Base-by-base conservation (phyloP, 2,113 vertebrate species). In the Toxotes jaculatrix region DNA sequence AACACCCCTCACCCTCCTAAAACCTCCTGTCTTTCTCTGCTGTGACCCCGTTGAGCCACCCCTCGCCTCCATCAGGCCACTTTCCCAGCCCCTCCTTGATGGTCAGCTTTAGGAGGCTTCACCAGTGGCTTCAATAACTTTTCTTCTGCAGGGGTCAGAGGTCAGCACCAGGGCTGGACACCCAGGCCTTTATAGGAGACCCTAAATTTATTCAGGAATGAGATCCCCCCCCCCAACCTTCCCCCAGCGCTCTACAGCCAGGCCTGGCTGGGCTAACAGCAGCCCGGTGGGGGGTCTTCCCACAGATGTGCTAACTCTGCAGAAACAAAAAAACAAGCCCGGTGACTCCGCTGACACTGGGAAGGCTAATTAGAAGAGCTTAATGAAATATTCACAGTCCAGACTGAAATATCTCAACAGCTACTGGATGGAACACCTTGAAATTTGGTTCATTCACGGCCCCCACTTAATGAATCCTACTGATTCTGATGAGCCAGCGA, bases 51-150 rank as follows among this genome's bases (percentile, higher is more conserved):
- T 83, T 75, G 56, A 86, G 78, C 80, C 77, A 42, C 80, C 81
- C 72, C 68, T 61, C 40, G 60, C 82, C 85, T 89, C 77, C 71
- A 86, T 90, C 93, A 91, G 92, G 92, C 86, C 91, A 92, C 94
- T 95, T 95, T 94, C 93, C 93, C 95, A 95, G 95, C 86, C 82
- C 34, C 77, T 69, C 53, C 69, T 85, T 55, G 53, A 79, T 84
- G 90, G 86, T 90, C 89, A 87, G 86, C 83, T 85, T 88, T 78
- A 78, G 73, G 82, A 64, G 74, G 79, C 76, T 71, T 82, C 82
- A 80, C 72, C 80, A 56, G 45, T 9, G 2, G 61, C 79, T 89
- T 77, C 67, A 93, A 91, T 91, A 88, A 92, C 89, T 88, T 87
- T 86, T 91, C 75, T 82, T 83, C 72, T 80, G 38, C 64, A 27